Evolutionary conservation across 2,888 invertebrate species (phyloP).

Genomic region (Scotopteryx bipunctaria): DNA sequence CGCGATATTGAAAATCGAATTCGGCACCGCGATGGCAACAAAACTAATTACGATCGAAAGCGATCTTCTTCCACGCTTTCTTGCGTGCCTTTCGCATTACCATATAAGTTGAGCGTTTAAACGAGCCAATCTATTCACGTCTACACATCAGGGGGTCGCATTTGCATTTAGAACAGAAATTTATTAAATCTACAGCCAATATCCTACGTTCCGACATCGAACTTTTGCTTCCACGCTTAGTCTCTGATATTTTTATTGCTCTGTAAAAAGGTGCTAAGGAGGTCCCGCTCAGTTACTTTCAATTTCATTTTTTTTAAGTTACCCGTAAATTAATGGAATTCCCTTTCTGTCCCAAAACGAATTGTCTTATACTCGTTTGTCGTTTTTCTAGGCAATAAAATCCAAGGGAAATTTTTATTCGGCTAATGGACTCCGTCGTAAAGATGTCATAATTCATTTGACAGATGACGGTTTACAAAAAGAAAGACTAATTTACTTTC

Average conservation of each 20-base stretch:
- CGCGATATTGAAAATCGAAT: constrained; percentile 65
- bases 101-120: constrained; percentile 83
- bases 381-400: constrained; percentile 44
- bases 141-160: constrained; percentile 83
- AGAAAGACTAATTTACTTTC: constrained; percentile 55
- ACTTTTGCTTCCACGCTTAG: constrained; percentile 73
- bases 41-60: constrained; percentile 82
- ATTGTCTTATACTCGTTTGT: constrained; percentile 32
- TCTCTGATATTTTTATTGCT: constrained; percentile 71
- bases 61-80: constrained; percentile 80
- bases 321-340: constrained; percentile 22
- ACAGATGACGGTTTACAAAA: constrained; percentile 59
- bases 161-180: constrained; percentile 84
- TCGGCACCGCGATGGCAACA: constrained; percentile 67
- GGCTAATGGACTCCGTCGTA: constrained; percentile 59
- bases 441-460: constrained; percentile 65
- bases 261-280: constrained; percentile 51
- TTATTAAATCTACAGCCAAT: constrained; percentile 84
- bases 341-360: constrained; percentile 20
- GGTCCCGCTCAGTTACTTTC: constrained; percentile 23
- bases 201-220: constrained; percentile 79
- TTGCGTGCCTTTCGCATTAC: constrained; percentile 83
- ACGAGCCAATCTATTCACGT: constrained; percentile 84
- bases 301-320: constrained; percentile 3
- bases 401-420: constrained; percentile 52